Conservation (phyloP, 2,888 invertebrate species). For the Amblyjoppa fuscipennis region DNA sequence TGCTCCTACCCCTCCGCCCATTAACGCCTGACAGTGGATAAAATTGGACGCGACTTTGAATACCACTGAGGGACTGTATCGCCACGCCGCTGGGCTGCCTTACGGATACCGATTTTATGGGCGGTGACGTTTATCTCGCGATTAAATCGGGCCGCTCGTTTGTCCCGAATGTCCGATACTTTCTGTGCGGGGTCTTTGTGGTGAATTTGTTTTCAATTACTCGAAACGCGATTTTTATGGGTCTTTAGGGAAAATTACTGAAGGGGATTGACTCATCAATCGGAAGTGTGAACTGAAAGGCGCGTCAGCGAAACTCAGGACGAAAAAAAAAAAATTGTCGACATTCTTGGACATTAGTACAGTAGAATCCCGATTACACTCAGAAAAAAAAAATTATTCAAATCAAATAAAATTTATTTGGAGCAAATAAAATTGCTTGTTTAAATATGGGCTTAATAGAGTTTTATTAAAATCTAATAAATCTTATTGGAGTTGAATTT, state of each 20-base stretch:
- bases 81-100: conserved; percentile 31
- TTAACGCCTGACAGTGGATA: conserved; percentile 61
- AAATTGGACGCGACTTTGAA: conserved; percentile 63
- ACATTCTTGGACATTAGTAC: neutral
- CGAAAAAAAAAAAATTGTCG: neutral
- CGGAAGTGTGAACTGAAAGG: too few relatives aligned
- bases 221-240: too few relatives aligned
- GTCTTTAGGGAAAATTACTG: too few relatives aligned
- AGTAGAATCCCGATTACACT: too few relatives aligned
- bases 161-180: neutral
- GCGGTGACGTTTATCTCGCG: conserved; percentile 25
- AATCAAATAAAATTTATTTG: too few relatives aligned
- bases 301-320: neutral
- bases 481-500: too few relatives aligned
- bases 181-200: neutral
- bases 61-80: conserved; percentile 13
- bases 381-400: too few relatives aligned
- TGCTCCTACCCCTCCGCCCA: conserved; percentile 23
- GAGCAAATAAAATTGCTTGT: too few relatives aligned
- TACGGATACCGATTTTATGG: conserved; percentile 31
- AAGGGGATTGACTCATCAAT: too few relatives aligned
- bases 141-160: conserved; percentile 16
- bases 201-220: too few relatives aligned
- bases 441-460: too few relatives aligned
- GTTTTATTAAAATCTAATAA: too few relatives aligned